These are phyloP conservation scores for Stomorhina lunata DNA, from an alignment of 2,888 invertebrate genomes.

Conservation along the genomic window DNA sequence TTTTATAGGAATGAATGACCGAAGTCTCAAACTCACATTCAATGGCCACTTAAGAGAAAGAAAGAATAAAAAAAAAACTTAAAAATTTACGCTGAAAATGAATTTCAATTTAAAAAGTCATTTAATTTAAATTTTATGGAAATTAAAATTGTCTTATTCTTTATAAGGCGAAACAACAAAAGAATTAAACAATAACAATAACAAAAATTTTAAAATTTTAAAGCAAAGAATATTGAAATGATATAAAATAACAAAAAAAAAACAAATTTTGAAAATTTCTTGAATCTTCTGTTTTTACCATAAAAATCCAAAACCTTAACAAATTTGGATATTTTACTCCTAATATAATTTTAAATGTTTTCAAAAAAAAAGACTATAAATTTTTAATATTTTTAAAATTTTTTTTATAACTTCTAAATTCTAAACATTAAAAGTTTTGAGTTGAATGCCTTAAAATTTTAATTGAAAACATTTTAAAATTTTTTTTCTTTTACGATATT, in stretches of 20 bases:
- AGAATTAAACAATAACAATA: background rate
- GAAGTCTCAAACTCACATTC: background rate
- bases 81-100: slow-evolving; percentile 29
- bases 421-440: too few species aligned
- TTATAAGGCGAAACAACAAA: slow-evolving; percentile 25
- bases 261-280: too few species aligned
- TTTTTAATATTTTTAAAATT: too few species aligned
- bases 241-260: background rate
- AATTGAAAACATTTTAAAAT: slow-evolving; percentile 1
- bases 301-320: too few species aligned
- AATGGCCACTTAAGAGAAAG: background rate
- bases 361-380: too few species aligned
- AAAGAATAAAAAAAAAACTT: background rate
- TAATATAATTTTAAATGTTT: too few species aligned
- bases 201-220: slow-evolving; percentile 7
- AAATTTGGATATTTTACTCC: too few species aligned
- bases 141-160: slow-evolving; percentile 51
- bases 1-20: too few species aligned
- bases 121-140: slow-evolving; percentile 63
- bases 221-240: background rate
- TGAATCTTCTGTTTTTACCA: too few species aligned
- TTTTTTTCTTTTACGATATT: background rate
- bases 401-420: too few species aligned
- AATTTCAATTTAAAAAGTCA: slow-evolving; percentile 56
- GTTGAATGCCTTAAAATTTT: too few species aligned